Base-by-base conservation (phyloP, 2,888 invertebrate genomes). In the Bombyx huttoni region DNA sequence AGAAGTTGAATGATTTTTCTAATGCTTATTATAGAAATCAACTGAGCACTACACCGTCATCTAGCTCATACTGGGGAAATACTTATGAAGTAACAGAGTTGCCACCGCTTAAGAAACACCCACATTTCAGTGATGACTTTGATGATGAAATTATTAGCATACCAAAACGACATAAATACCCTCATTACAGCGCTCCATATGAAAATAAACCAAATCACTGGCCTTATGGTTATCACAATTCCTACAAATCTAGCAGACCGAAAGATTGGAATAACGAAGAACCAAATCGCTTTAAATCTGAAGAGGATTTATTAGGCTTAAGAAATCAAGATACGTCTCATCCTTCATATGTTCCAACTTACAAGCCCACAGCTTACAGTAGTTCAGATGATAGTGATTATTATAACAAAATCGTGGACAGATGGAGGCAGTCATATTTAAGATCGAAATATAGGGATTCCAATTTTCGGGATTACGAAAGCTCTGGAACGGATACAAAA, bases 261-360 rank as follows among this genome's bases (percentile, higher is more conserved):
- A 75, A 61, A 53, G 81, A 82, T 53, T 84, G 83, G 83, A 68
- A 63, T 40, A 78, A 75, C 61, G 80, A 85, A 56, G 62, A 66
- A 24, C 70, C 65, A 40, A 78, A 68, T 14, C 72, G 79, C 61
- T 88, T 77, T 56, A 85, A 86, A 62, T 78, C 81, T 0, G 88
- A 88, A 66, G 88, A 88, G 64, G 87, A 87, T 68, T 73, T 88
- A 52, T 59, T 88, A 51, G 87, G 76, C 14, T 68, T 88, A 8
- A 73, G 87, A 66, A 88, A 78, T 51, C 84, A 81, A 46, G 87
- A 87, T 52, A 79, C 84, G 0, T 76, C 79, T 13, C 81, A 80
- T 53, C 77, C 83, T 9, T 73, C 79, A 2, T 79, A 85, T 59
- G 62, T 81, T 53, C 81, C 83, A 13, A 67, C 71, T 33, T 81